A percentile compares a stretch with the other conserved stretches of the same genome.
phyloP scores from a whole-genome alignment of 2,888 invertebrate genomes.

The Agrotis puta region DNA sequence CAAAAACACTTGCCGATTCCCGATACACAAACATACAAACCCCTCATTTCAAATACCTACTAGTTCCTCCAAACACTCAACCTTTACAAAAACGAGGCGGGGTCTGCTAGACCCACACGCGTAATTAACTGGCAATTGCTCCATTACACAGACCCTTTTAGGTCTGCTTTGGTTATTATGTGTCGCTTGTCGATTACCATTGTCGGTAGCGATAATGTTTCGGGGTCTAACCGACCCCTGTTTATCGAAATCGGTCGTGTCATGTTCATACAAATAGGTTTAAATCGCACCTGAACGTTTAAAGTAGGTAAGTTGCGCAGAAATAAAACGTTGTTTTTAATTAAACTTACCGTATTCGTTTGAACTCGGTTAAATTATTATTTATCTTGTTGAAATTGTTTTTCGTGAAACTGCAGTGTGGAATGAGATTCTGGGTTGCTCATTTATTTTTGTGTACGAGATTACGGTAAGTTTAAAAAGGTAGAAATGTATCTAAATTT shows the following conservation, averaged over 20 bases:
- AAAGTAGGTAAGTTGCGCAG: not conserved
- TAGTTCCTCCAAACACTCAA: constrained; percentile 55
- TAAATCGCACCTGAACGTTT: constrained; percentile 12
- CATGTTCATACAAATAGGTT: constrained; percentile 35
- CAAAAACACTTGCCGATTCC: constrained; percentile 1
- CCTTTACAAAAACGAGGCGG: constrained; percentile 64
- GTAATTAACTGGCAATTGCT: constrained; percentile 83
- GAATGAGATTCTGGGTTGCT: constrained; percentile 4
- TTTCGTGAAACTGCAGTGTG: constrained; percentile 5
- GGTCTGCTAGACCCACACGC: constrained; percentile 63
- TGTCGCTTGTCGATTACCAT: constrained; percentile 79
- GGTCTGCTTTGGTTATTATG: constrained; percentile 74
- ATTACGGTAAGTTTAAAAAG: not conserved
- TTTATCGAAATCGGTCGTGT: constrained; percentile 63
- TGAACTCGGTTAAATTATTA: constrained; percentile 21
- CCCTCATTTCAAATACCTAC: constrained; percentile 36
- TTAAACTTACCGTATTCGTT: constrained; percentile 32
- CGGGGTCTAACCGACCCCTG: constrained; percentile 59
- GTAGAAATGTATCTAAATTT: not conserved
- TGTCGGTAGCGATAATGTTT: constrained; percentile 70
- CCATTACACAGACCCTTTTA: constrained; percentile 80
- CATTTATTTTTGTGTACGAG: not conserved
- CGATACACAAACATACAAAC: constrained; percentile 13
- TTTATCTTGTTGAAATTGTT: constrained; percentile 37
- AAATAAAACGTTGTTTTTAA: constrained; percentile 23